Evolutionary conservation across 1,140 invertebrate genomes (phyloP).

Genomic region (Trichonephila clavata): DNA sequence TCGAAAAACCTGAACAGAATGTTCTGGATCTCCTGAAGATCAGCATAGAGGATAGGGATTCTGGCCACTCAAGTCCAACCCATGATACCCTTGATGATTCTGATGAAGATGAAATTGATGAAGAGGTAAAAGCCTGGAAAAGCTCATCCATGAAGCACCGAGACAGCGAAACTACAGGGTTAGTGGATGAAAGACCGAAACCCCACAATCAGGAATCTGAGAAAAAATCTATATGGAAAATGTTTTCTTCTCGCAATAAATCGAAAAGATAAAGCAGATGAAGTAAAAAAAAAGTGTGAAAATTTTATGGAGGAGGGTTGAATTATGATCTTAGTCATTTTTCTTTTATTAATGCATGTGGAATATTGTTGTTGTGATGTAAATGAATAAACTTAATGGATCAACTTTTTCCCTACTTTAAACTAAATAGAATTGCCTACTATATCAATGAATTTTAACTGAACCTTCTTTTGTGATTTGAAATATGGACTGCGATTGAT

Average conservation of each 20-base stretch:
- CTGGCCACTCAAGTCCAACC: constrained; percentile 74
- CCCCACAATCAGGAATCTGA: constrained; percentile 24
- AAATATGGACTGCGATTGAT: no score
- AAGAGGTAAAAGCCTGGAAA: not conserved
- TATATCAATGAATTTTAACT: no score
- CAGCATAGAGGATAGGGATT: constrained; percentile 74
- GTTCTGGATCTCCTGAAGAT: constrained; percentile 87
- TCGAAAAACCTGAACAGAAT: constrained; percentile 84
- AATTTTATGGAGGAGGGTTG: not conserved
- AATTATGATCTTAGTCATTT: not conserved
- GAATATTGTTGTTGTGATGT: no score
- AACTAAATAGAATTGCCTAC: no score
- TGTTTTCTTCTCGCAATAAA: constrained; percentile 67
- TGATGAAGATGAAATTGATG: constrained; percentile 45
- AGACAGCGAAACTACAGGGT: constrained; percentile 61
- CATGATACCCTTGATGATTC: constrained; percentile 50
- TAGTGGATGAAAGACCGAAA: constrained; percentile 37
- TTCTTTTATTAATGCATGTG: not conserved
- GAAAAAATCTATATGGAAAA: constrained; percentile 70
- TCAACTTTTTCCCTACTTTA: no score
- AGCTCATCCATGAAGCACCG: constrained; percentile 20
- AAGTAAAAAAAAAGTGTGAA: not conserved
- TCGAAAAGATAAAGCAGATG: constrained; percentile 53
- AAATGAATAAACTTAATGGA: no score
- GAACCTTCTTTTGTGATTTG: no score